Base-by-base conservation (phyloP, 2,888 invertebrate species). In the Chydorus sphaericus region DNA sequence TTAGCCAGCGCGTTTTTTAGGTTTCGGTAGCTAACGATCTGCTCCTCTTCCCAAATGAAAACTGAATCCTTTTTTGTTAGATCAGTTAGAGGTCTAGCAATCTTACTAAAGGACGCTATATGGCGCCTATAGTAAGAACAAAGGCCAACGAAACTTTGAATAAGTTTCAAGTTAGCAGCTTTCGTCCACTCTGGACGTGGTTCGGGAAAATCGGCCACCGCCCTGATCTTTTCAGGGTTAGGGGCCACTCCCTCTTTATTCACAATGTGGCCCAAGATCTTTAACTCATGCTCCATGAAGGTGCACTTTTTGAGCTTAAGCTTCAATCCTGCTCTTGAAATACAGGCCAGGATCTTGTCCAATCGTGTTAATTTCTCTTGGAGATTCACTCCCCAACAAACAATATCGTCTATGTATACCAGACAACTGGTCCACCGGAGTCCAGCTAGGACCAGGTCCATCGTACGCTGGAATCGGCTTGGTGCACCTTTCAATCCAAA, bases 321-420 rank as follows among this genome's bases (percentile, higher is more conserved):
- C 6, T 58, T 60, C n/a, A 60, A 38, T 23, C 50, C 38, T 26
- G 58, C 58, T 31, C 53, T 18, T 4, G 23, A n/a, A 0, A 59
- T 28, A 2, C 58, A 33, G 26, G 48, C 36, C 1, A 61, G 44
- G 8, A 59, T 55, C 1, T 33, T 14, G 11, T 54, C 49, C 1
- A 61, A 10, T 16, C 55, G 56, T 14, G 2, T 11, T 6, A 51
- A 20, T 38, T 59, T 60, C 11, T 59, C 57, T 14, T 50, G 49
- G 31, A 59, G 58, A 1, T 50, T 54, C 33, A 57, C 31, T 3
- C 60, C 59, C 36, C 56, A 62, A 1, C 66, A 59, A 1, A 66
- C 37, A 6, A 65, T 57, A 51, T 66, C 65, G 53, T 66, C 64
- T 5, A 64, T 48, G 55, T 23, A 60, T 50, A 1, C 53, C 8